These are phyloP conservation scores for Poecilia picta DNA, from an alignment of 2,797 vertebrate genomes.

Conservation along the genomic window DNA sequence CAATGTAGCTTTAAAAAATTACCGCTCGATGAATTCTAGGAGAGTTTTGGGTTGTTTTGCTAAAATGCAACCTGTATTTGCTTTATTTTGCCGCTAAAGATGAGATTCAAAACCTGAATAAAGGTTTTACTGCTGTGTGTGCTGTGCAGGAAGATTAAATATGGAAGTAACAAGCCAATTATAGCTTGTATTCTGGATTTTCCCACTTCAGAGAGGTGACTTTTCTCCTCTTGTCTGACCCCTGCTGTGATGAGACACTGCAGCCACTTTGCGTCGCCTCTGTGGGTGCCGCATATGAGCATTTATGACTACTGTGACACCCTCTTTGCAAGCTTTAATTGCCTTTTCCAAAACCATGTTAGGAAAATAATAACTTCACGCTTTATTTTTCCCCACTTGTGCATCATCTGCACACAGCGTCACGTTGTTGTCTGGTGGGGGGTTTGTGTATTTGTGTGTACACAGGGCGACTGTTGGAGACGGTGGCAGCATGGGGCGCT, in stretches of 20 bases:
- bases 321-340: slow-evolving; percentile 36
- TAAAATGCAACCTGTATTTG: neutral
- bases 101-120: slow-evolving; percentile 12
- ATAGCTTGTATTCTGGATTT: slow-evolving; percentile 28
- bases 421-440: slow-evolving; percentile 5
- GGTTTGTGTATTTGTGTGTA: neutral
- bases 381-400: slow-evolving; percentile 7
- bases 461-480: slow-evolving; percentile 10
- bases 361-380: slow-evolving; percentile 23
- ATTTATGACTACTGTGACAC: slow-evolving; percentile 13
- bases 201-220: slow-evolving; percentile 16
- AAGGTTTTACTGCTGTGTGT: slow-evolving; percentile 10
- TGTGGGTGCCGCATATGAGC: slow-evolving; percentile 10
- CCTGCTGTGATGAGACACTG: slow-evolving; percentile 37
- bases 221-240: slow-evolving; percentile 21
- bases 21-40: neutral
- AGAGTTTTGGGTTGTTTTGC: neutral
- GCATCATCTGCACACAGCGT: neutral
- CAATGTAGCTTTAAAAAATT: neutral
- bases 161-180: slow-evolving; percentile 23
- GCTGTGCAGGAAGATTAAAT: slow-evolving; percentile 24
- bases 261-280: slow-evolving; percentile 19
- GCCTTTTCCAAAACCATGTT: slow-evolving; percentile 5
- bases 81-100: slow-evolving; percentile 15
- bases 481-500: slow-evolving; percentile 12